Evolutionary conservation across 2,888 invertebrate genomes (phyloP).

Genomic region (Tachina fera): DNA sequence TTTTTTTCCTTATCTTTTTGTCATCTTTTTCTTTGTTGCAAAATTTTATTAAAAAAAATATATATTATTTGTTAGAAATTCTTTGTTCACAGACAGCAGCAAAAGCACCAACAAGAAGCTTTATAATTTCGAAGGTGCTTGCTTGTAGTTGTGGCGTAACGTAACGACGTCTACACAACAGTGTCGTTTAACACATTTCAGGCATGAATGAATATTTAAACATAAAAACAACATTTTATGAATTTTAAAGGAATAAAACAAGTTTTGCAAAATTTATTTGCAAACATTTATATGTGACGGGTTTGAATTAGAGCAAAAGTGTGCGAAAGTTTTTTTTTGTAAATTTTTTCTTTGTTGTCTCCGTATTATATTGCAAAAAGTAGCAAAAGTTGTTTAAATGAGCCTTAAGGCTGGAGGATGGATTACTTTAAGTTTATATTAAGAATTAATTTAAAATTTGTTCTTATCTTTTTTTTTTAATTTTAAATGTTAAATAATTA

Average conservation of each 20-base stretch:
- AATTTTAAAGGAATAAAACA: conserved; percentile 23
- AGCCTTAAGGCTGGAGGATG: conserved; percentile 21
- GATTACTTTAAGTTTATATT: background rate
- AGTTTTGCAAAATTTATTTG: conserved; percentile 30
- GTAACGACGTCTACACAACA: too few species aligned
- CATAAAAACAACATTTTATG: background rate
- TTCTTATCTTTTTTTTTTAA: too few species aligned
- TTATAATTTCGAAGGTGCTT: background rate
- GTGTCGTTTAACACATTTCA: background rate
- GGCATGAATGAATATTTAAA: conserved; percentile 2
- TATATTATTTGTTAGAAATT: conserved; percentile 1
- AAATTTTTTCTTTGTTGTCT: background rate
- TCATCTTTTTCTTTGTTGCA: conserved; percentile 3
- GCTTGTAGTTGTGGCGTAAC: background rate
- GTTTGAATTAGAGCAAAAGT: conserved; percentile 17
- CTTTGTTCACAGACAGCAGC: background rate
- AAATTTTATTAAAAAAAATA: background rate
- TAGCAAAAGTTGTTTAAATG: background rate
- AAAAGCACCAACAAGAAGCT: background rate
- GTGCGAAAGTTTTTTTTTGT: conserved; percentile 7
- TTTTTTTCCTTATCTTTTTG: background rate
- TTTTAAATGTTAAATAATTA: too few species aligned
- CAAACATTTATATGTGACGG: background rate
- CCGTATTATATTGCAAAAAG: background rate
- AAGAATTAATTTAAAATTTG: too few species aligned